Evolutionary conservation across 2,113 vertebrate species (phyloP), one percentile per base, ranked within the genome.

Genomic region (Neopipo cinnamomea): DNA sequence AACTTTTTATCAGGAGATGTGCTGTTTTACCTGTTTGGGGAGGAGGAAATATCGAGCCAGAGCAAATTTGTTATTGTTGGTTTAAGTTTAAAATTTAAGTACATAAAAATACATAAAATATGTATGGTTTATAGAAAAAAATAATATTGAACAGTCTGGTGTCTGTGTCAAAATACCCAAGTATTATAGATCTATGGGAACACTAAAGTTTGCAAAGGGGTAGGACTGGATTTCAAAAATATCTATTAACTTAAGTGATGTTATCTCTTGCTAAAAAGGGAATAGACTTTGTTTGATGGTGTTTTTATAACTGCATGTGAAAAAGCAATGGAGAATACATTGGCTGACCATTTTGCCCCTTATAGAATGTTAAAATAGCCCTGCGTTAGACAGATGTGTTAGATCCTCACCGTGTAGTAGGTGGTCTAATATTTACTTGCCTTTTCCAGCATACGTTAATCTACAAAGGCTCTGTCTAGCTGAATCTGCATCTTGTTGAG

Each of bases 391-490:
- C 52, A 59, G 49, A 37, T 42, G 11, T 89, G 55, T 85, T 93
- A 91, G 85, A 88, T 88, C 61, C 47, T 90, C 52, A 53, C 28
- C 8, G 20, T 78, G n/a, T 63, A 71, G 74, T 80, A 72, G 33
- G 68, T 92, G 22, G n/a, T 79, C 89, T 95, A 90, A 72, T 44
- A 77, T 67, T 96, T 94, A 76, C 86, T 91, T 91, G 47, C n/a
- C 49, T 86, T 86, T 96, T 75, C 52, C 53, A 84, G 58, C 53
- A 65, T 15, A 47, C 63, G 17, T 96, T 87, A 72, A 94, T 92
- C 73, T 92, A 47, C 82, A 92, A 72, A 87, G 49, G 30, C 61
- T 81, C 56, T 94, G 68, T 93, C 92, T 70, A 55, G 63, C 63
- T 93, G 67, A 89, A 68, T 92, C 85, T 92, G 15, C 44, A 65